Evolutionary conservation across 2,888 invertebrate genomes (phyloP).

Genomic region (Agrilus biguttatus): DNA sequence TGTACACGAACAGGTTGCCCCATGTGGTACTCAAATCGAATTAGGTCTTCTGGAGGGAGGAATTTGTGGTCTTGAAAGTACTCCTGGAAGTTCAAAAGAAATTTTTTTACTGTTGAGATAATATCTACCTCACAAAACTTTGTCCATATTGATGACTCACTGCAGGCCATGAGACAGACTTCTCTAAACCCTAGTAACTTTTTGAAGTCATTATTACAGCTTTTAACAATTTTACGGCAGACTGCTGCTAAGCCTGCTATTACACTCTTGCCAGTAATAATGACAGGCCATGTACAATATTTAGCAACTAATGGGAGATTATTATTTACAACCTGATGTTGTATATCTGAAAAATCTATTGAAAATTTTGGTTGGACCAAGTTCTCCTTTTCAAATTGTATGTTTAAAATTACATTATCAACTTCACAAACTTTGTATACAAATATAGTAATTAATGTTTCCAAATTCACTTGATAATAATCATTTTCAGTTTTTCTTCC

Average conservation of each 20-base stretch:
- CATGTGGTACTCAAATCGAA: conserved; percentile 73
- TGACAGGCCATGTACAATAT: conserved; percentile 48
- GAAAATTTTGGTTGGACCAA: conserved; percentile 19
- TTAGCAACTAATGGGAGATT: conserved; percentile 29
- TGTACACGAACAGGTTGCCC: conserved; percentile 70
- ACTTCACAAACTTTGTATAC: conserved; percentile 43
- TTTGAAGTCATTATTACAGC: conserved; percentile 19
- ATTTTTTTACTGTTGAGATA: conserved; percentile 40
- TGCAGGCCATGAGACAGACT: conserved; percentile 66
- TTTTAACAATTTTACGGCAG: conserved; percentile 42
- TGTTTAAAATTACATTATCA: conserved; percentile 29
- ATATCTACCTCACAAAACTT: conserved; percentile 83
- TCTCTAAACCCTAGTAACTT: conserved; percentile 64
- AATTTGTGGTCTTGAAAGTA: conserved; percentile 15
- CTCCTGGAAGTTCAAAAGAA: conserved; percentile 18
- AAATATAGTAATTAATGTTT: conserved; percentile 48
- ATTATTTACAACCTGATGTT: conserved; percentile 23
- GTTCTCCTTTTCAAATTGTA: conserved; percentile 22
- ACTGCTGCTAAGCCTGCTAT: conserved; percentile 70
- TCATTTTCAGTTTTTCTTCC: background rate
- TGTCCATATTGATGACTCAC: conserved; percentile 80
- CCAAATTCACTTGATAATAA: conserved; percentile 24
- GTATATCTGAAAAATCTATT: conserved; percentile 25
- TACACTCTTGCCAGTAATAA: conserved; percentile 42
- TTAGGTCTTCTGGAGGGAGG: conserved; percentile 51